Evolutionary conservation across 2,113 vertebrate genomes (phyloP), one percentile per base, ranked within the genome.

Genomic region (Heterotilapia buettikoferi): DNA sequence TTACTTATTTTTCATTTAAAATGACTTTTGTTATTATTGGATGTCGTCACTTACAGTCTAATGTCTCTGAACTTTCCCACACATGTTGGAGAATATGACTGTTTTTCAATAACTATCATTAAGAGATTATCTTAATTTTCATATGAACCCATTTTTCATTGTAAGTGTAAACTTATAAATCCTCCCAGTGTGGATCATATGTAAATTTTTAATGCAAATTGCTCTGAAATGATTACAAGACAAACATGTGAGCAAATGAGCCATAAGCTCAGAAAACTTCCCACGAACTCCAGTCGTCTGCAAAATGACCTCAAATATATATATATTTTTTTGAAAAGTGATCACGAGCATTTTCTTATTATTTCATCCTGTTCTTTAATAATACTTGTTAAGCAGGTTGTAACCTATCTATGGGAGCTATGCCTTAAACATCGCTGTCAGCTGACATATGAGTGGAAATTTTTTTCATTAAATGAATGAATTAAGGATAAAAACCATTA

Each of bases 291-390:
- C 24, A 57, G 54, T 57, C 54, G 1, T 57, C 54, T 26, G 12
- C 54, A 57, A 57, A 57, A 57, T 2, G 1, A 57, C 12, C 24
- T 57, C 21, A 56, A 1, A 56, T 56, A 26, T 26, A 5, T 56
- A 4, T 7, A 4, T 57, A 3, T 24, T 24, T 8, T 57, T 26
- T 57, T 26, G 2, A 57, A 57, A 57, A 7, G 12, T 57, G 21
- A 14, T 57, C 54, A 57, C 0, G 0, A 57, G 54, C 12, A 57
- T 57, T 26, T 57, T 57, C 1, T 1, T 57, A 57, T 56, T 3
- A 26, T 7, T 56, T 56, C 54, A 4, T 26, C 54, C 21, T 13
- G 54, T 56, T 56, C 54, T 56, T 0, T 26, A 56, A 26, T 56
- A 56, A 2, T 56, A 12, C 11, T 13, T 56, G 21, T 26, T 56